These are phyloP conservation scores for Dendroctonus ponderosae DNA, from an alignment of 1,140 invertebrate species.

Conservation along the genomic window DNA sequence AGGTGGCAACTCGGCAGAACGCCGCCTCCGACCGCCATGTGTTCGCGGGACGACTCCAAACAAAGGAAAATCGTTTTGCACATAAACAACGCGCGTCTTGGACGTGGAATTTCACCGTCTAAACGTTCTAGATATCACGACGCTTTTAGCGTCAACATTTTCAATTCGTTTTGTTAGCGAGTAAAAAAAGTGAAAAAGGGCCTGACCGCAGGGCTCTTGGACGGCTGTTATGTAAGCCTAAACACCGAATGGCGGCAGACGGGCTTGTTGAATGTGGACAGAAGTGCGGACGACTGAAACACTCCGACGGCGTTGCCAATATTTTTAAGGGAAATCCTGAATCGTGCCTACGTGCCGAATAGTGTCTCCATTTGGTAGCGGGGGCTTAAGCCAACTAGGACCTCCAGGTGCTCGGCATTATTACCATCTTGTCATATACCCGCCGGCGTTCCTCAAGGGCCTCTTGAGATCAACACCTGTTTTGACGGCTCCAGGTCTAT, in stretches of 20 bases:
- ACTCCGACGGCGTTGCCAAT: conserved; percentile 21
- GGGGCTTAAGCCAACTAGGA: background rate
- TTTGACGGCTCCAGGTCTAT: no score
- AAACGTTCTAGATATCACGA: background rate
- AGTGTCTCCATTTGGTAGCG: background rate
- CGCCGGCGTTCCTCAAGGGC: no score
- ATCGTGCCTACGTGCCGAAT: conserved; percentile 18
- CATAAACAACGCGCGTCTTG: conserved; percentile 23
- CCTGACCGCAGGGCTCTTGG: conserved; percentile 3
- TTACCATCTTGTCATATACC: no score
- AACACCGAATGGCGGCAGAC: conserved; percentile 27
- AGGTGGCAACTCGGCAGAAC: conserved; percentile 27
- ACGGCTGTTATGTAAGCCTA: conserved; percentile 37
- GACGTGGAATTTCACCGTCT: background rate
- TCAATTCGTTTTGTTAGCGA: no score
- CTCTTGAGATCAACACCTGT: no score
- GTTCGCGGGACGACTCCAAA: conserved; percentile 29
- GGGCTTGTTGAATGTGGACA: conserved; percentile 33
- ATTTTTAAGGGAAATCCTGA: conserved; percentile 20
- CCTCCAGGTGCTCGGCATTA: no score
- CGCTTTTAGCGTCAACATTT: no score
- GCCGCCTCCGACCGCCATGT: conserved; percentile 28
- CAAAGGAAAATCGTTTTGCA: conserved; percentile 30
- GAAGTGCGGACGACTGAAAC: conserved; percentile 34
- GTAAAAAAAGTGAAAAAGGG: conserved; percentile 9